These are phyloP conservation scores for Drosophila parvula DNA, from an alignment of 1,140 invertebrate genomes.

Conservation along the genomic window DNA sequence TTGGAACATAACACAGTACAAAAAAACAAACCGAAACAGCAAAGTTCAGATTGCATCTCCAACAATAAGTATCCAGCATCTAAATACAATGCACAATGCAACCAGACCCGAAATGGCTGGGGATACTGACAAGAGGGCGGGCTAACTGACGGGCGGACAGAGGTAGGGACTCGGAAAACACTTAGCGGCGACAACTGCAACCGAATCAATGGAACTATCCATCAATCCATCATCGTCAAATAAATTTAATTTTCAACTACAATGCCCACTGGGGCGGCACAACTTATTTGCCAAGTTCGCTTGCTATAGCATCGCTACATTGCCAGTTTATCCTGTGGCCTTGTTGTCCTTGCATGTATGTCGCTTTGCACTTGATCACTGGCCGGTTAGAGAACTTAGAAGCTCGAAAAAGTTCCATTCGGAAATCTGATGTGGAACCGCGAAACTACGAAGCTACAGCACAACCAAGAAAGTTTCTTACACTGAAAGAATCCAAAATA, in stretches of 20 bases:
- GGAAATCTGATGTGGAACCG: background rate
- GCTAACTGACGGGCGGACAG: constrained; percentile 18
- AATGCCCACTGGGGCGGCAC: constrained; percentile 16
- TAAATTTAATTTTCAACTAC: constrained; percentile 67
- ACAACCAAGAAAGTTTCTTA: constrained; percentile 23
- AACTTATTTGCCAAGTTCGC: background rate
- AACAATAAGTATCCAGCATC: constrained; percentile 69
- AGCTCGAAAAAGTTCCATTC: background rate
- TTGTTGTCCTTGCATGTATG: background rate
- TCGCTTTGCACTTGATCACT: constrained; percentile 17
- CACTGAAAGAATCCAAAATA: constrained; percentile 26
- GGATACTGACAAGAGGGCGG: constrained; percentile 11
- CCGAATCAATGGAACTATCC: constrained; percentile 79
- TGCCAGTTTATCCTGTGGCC: too few relatives aligned
- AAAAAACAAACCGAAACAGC: constrained; percentile 16
- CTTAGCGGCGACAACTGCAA: constrained; percentile 33
- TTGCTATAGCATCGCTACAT: background rate
- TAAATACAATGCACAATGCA: constrained; percentile 72
- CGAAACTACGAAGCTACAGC: background rate
- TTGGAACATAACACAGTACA: constrained; percentile 32
- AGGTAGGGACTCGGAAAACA: constrained; percentile 17
- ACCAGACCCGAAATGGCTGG: constrained; percentile 31
- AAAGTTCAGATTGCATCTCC: constrained; percentile 72
- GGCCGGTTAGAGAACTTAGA: background rate
- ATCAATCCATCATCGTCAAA: constrained; percentile 79